Evolutionary conservation across 2,888 invertebrate species (phyloP), one percentile per base, ranked within the genome.

Genomic region (Andrena trimmerana): DNA sequence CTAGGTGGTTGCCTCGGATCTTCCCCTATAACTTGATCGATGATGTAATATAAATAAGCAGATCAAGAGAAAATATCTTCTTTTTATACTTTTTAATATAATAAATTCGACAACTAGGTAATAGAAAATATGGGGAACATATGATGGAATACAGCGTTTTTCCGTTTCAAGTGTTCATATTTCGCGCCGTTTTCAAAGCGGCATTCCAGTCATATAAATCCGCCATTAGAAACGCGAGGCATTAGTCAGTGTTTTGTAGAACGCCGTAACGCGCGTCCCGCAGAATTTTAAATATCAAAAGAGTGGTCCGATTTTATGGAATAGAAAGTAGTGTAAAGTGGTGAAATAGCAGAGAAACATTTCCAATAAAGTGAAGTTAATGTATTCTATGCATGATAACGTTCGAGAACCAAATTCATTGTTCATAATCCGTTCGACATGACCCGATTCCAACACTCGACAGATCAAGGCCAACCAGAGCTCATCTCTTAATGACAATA

Each of bases 191-290:
- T 33, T 33, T 33, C 33, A 33, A 33, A 33, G 31, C 31, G 33
- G 33, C 8, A 33, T 33, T 33, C 2, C 8, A 20, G 3, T 20
- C 42, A 69, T 69, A 13, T n/a, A 33, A 65, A 48, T 20, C 36
- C 20, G 42, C 50, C 60, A 36, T 50, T 59, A 1, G 33, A 10
- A 52, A n/a, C 6, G 0, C 20, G 27, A 27, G 27, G 57, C 24
- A 24, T 1, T 13, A 50, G 0, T 29, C 24, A 8, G 42, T 66
- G 31, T 48, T 36, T 79, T 80, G 50, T 7, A 16, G 77, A 76
- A 77, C 77, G 7, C 63, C 5, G 6, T 4, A 27, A 50, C 62
- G 78, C 67, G 71, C 67, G 29, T 1, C 1, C 24, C 52, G 24
- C 4, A 8, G 54, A 62, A 33, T 10, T 48, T 73, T 2, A 36